These are phyloP conservation scores for Talpa occidentalis DNA, from an alignment of 2,113 vertebrate genomes.

Conservation along the genomic window DNA sequence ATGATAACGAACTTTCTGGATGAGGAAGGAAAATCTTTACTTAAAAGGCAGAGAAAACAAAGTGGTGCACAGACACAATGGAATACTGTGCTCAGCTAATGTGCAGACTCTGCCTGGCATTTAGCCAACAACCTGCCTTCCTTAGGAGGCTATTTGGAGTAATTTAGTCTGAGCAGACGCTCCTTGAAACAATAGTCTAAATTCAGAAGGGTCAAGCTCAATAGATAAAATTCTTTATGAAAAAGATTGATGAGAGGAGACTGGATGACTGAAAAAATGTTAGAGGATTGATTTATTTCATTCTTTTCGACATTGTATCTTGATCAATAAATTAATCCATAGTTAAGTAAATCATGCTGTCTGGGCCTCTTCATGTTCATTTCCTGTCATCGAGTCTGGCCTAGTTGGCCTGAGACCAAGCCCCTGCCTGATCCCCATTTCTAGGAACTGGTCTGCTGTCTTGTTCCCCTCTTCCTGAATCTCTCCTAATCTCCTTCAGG, in stretches of 20 bases:
- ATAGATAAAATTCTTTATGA: background rate
- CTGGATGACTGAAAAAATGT: background rate
- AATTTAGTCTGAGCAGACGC: background rate
- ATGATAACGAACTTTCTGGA: background rate
- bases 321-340: constrained; percentile 29
- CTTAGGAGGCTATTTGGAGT: background rate
- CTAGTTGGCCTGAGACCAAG: background rate
- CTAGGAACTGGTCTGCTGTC: background rate
- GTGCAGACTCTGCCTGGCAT: background rate
- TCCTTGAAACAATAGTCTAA: constrained; percentile 36
- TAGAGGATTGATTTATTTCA: background rate
- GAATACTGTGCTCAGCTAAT: background rate
- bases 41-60: background rate
- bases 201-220: constrained; percentile 10
- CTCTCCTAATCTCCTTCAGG: background rate
- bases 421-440: too few relatives aligned
- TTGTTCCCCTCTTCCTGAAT: background rate
- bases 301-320: constrained; percentile 8
- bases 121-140: background rate
- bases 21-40: background rate
- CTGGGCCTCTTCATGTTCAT: background rate
- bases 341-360: background rate
- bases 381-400: background rate
- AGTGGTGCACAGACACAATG: background rate
- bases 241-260: background rate